Evolutionary conservation across 2,797 vertebrate species (phyloP), one percentile per base, ranked within the genome.

Genomic region (Centroberyx gerrardi): DNA sequence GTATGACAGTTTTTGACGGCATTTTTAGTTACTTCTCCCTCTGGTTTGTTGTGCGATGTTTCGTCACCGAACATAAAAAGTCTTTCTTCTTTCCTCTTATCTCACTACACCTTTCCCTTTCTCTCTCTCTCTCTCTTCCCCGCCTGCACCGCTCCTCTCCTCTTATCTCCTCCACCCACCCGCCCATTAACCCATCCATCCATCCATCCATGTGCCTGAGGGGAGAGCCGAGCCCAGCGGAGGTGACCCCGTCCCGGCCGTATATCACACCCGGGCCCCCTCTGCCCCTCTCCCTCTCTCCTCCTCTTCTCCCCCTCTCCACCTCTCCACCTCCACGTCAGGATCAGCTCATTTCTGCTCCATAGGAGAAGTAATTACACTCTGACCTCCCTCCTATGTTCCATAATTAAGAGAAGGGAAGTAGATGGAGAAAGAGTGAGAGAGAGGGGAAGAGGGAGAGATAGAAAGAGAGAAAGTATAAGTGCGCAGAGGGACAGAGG

Each of bases 351-450:
- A 44, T 74, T 80, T 62, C 13, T 62, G 66, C 78, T 76, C 44
- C 31, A 58, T 65, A 13, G 49, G 60, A 76, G 46, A 33, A 62
- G 27, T 36, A 42, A 78, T 76, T 76, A 58, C 68, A 78, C 64
- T 69, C 15, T 75, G 56, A 81, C 81, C 68, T 70, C n/a, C 59
- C n/a, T 71, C 13, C 17, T 14, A 2, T 8, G 33, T 1, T 33
- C 33, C 4, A 33, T 33, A 33, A 33, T 33, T 33, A 33, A 33
- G 33, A 33, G 33, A 7, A 33, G 33, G 36, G 64, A 48, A 12
- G 27, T 18, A 42, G 48, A 44, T 5, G 44, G 38, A 54, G n/a
- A 2, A 5, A 63, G 68, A 63, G 52, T 33, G 40, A 66, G 49
- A 46, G 28, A 62, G 12, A 58, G 5, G 2, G 38, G 54, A 33